Evolutionary conservation across 1,140 invertebrate species (phyloP), one percentile per base, ranked within the genome.

Genomic region (Bacillus rossius): DNA sequence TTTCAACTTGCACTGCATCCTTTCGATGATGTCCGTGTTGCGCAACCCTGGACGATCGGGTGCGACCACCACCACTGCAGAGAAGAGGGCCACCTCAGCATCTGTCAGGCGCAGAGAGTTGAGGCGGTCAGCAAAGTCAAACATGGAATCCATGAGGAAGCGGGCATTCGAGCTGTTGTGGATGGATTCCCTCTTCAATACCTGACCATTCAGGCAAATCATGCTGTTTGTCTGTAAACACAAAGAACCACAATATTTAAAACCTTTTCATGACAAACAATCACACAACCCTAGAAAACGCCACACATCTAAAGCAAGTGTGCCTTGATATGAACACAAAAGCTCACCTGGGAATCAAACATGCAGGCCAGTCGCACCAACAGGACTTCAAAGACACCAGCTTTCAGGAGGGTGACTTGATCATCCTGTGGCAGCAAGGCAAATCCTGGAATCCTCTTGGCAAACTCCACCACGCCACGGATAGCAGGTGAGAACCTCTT

Each of bases 391-490:
- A 96, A 96, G 8, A 96, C 91, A 19, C 93, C 93, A 54, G 92
- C 94, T 77, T 98, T 98, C 55, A 99, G 81, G 25, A 99, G 79
- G 54, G 93, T 96, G 64, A 99, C 94, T 77, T 98, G 95, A 72
- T 99, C 96, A 68, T 97, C 94, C 76, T 97, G 93, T 19, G 94
- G 87, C 50, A 99, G 82, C 55, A 95, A 80, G 63, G 89, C 85
- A 79, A 99, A 99, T 52, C 96, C 96, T 58, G 96, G 96, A 64
- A 99, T 94, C 62, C 92, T 86, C 71, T 97, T 97, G 63, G 96
- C 96, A 74, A 98, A 99, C 71, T 96, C 94, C 43, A 99, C 95
- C 2, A 98, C 95, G 48, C 94, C 95, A 65, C 93, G 89, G 66
- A 98, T 96, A 37, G 94, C 93, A 59, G 94, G 93, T 16, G 93